Evolutionary conservation across 2,113 vertebrate genomes (phyloP), one percentile per base, ranked within the genome.

Genomic region (Aphyosemion australe): DNA sequence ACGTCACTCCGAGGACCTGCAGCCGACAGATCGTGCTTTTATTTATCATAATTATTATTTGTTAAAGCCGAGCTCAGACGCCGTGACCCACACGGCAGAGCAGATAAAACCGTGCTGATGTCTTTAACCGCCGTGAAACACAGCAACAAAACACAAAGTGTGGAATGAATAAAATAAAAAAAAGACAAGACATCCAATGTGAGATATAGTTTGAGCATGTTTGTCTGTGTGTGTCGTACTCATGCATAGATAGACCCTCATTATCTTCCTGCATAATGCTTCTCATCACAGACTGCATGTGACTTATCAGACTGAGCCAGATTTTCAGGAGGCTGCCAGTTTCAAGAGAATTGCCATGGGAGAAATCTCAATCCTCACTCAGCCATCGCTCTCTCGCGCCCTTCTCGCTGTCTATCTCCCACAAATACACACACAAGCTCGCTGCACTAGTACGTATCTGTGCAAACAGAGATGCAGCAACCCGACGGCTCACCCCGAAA

Each of bases 271-370:
- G 59, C 58, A 69, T 82, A 79, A 53, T 59, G 65, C 81, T 59
- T 84, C 76, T 78, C 74, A 53, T 65, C 69, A 60, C 74, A 85
- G 79, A 57, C 67, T 70, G 66, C 78, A 75, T 87, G 78, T 13
- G 61, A 90, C 82, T 91, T 92, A 90, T 85, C 83, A 74, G 69
- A 78, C 53, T 1, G 39, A 64, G 65, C 73, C 82, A 78, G 78
- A 72, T 82, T 84, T 89, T 83, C 68, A 70, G 65, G 65, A 43
- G 51, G 65, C 72, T 85, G 79, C 78, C 85, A 72, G 80, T 86
- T 85, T 72, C 71, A 65, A 42, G 61, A 70, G 75, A 71, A 81
- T 69, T 59, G 74, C 78, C 46, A 64, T 21, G 61, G 78, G 72
- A 84, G 85, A 53, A 71, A 59, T 82, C 79, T 87, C 74, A 69